phyloP scores from a whole-genome alignment of 2,888 invertebrate species.

The Pogonocherus hispidulus region DNA sequence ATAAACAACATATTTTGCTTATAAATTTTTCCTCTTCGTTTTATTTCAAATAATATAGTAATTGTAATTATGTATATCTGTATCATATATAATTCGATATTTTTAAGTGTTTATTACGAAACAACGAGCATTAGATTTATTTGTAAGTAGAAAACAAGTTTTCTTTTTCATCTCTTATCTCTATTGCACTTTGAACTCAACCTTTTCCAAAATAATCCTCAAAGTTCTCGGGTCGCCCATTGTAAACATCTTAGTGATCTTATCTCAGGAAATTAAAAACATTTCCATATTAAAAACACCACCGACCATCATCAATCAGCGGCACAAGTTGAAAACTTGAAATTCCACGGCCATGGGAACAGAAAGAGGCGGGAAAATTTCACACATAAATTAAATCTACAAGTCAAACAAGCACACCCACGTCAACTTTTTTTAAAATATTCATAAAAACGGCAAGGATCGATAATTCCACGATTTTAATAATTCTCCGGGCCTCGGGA shows the following conservation, averaged over 20 bases:
- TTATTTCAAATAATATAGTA: too few species aligned
- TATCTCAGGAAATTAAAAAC: background rate
- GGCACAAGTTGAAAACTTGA: background rate
- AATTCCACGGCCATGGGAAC: slow-evolving; percentile 6
- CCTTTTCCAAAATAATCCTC: slow-evolving; percentile 53
- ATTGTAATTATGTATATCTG: too few species aligned
- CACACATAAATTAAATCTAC: slow-evolving; percentile 21
- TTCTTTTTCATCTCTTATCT: too few species aligned
- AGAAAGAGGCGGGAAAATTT: slow-evolving; percentile 18
- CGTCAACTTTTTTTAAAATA: slow-evolving; percentile 11
- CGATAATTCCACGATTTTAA: slow-evolving; percentile 27
- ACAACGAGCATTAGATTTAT: too few species aligned
- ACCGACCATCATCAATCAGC: too few species aligned
- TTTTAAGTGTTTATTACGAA: too few species aligned
- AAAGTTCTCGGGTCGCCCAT: slow-evolving; percentile 36
- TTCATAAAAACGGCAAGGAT: slow-evolving; percentile 9
- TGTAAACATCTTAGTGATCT: background rate
- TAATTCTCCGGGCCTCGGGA: background rate
- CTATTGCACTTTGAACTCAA: too few species aligned
- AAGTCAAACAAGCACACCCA: background rate
- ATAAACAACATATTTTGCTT: too few species aligned
- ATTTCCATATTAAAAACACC: too few species aligned
- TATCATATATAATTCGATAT: too few species aligned
- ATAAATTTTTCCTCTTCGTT: too few species aligned
- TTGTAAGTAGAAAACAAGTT: too few species aligned